phyloP scores from a whole-genome alignment of 2,113 vertebrate species.

The Nesoenas mayeri region DNA sequence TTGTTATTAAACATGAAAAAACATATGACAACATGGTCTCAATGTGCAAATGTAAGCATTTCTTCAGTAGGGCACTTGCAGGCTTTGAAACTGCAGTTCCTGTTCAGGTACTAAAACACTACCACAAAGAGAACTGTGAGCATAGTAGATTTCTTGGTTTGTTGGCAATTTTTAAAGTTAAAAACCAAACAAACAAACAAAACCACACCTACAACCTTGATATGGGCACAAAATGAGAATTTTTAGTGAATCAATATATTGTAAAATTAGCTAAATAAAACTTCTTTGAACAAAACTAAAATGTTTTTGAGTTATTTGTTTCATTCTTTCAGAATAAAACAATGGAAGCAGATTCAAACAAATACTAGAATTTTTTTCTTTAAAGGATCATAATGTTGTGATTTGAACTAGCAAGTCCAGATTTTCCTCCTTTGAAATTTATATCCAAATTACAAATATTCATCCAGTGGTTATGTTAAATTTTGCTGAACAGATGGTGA shows the following conservation, averaged over 20 bases:
- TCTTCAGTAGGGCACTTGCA: neutral
- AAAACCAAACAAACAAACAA: too few species aligned
- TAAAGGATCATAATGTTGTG: neutral
- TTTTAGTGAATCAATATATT: neutral
- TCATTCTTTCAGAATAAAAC: neutral
- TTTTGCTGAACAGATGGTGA: conserved; percentile 46
- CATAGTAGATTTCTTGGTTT: neutral
- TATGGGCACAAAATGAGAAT: neutral
- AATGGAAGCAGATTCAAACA: neutral
- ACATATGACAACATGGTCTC: fast-evolving
- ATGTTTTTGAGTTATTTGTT: fast-evolving
- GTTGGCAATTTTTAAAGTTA: neutral
- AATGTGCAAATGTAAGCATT: neutral
- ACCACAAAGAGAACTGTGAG: neutral
- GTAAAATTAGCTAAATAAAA: neutral
- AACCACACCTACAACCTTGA: neutral
- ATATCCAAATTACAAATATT: neutral
- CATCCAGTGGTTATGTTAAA: neutral
- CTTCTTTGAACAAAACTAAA: neutral
- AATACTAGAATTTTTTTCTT: neutral
- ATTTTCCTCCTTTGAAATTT: neutral
- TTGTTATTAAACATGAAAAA: neutral
- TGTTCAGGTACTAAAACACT: neutral
- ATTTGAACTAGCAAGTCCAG: neutral
- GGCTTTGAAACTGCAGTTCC: neutral